Evolutionary conservation across 2,797 vertebrate genomes (phyloP), one percentile per base, ranked within the genome.

Genomic region (Rhynchotus rufescens): DNA sequence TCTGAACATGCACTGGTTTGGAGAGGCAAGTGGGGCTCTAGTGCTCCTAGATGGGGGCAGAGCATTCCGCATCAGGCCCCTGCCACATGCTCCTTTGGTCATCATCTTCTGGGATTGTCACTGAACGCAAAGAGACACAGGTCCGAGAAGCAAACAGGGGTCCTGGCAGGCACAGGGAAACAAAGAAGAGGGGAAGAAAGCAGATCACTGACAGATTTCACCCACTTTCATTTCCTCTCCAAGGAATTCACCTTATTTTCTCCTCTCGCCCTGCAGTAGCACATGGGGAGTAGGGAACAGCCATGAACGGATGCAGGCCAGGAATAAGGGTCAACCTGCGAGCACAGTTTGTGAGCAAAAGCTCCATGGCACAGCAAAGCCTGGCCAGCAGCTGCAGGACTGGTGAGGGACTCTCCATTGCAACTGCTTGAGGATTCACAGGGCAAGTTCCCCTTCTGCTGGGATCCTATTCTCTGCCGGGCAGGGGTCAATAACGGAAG

Each of bases 161-260:
- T 23, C 56, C 74, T 62, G 22, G 6, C 10, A 49, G 44, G 56
- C 52, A 62, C 56, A 36, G 15, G 12, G 15, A 9, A 78, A 17
- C 51, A 61, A 16, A 44, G 32, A 76, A 10, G 40, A 62, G 15
- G 75, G 79, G 26, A 59, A 15, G 34, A 62, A 71, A 67, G 51
- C n/a, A 85, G 34, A 14, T 4, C 3, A 52, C 14, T 45, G 69
- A 44, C 32, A 73, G 42, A 44, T 3, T 30, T 12, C 12, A 28
- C 34, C 32, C 21, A 34, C 0, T 0, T 12, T 15, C n/a, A 47
- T 16, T 26, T 26, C 21, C 32, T 0, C 0, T 16, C 21, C n/a
- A 36, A 47, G 16, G 28, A 60, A 45, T 64, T 54, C 61, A 71
- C 36, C 38, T 45, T 60, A 26, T 3, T 3, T 67, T 60, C 61